phyloP scores from a whole-genome alignment of 2,113 vertebrate genomes.

The Stegastes partitus region DNA sequence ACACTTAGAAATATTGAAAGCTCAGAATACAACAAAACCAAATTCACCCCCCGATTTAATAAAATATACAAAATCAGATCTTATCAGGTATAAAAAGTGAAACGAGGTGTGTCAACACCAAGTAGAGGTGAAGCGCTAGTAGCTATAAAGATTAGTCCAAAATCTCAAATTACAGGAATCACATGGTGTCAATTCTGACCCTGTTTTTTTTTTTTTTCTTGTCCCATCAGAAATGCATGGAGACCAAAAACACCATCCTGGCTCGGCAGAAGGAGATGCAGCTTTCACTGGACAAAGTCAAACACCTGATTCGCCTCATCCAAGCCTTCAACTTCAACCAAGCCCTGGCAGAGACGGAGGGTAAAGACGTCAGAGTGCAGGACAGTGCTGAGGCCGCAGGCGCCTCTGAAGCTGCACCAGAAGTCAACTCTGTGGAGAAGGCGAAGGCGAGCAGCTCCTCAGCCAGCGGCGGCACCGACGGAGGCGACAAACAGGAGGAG shows the following conservation, averaged over 20 bases:
- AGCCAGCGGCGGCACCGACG: background rate
- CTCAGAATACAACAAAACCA: no score
- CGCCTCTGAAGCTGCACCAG: constrained; percentile 18
- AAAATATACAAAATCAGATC: no score
- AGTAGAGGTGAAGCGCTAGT: no score
- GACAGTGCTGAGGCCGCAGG: constrained; percentile 10
- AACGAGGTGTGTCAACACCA: no score
- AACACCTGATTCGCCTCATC: constrained; percentile 96
- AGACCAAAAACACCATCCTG: constrained; percentile 97
- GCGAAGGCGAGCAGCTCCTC: constrained; percentile 28
- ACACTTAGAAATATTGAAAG: no score
- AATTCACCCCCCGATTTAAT: no score
- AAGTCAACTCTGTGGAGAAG: constrained; percentile 44
- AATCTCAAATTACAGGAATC: no score
- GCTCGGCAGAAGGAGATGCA: constrained; percentile 98
- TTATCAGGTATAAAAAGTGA: no score
- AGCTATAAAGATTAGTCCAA: no score
- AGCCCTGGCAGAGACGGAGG: constrained; percentile 86
- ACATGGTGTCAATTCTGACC: background rate
- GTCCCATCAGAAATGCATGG: constrained; percentile 95
- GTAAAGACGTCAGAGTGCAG: constrained; percentile 51
- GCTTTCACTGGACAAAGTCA: constrained; percentile 96
- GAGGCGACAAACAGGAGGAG: constrained; percentile 26
- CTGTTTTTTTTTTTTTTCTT: constrained; percentile 39
- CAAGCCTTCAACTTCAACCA: constrained; percentile 95